These are phyloP conservation scores for Stramonita haemastoma DNA, from an alignment of 2,888 invertebrate species.

Conservation along the genomic window DNA sequence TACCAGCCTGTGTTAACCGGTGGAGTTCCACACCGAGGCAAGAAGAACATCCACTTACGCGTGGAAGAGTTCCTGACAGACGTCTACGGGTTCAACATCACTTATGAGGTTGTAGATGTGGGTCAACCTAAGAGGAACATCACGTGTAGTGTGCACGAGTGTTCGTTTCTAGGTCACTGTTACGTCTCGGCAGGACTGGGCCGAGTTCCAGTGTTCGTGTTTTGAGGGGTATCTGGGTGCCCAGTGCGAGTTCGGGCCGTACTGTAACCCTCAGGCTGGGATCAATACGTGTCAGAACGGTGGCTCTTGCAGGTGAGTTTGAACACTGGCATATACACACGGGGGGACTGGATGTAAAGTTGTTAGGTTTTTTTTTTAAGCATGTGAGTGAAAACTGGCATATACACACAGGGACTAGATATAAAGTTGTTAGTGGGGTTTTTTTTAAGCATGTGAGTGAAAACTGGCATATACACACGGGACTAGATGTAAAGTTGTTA, in stretches of 20 bases:
- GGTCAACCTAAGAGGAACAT: constrained; percentile 56
- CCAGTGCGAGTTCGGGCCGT: constrained; percentile 88
- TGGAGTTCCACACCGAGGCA: constrained; percentile 84
- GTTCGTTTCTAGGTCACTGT: constrained; percentile 91
- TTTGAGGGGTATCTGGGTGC: constrained; percentile 88
- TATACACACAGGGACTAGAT: too few relatives aligned
- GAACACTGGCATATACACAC: background rate
- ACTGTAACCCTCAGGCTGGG: constrained; percentile 84
- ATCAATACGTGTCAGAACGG: constrained; percentile 86
- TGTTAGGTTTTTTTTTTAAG: background rate
- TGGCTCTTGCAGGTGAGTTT: constrained; percentile 88
- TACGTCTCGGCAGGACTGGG: constrained; percentile 84
- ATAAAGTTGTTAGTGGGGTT: too few relatives aligned
- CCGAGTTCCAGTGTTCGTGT: constrained; percentile 87
- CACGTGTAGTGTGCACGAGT: constrained; percentile 87
- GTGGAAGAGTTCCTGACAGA: constrained; percentile 88
- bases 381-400: too few relatives aligned
- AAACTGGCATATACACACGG: too few relatives aligned
- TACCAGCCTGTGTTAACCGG: constrained; percentile 86
- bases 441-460: too few relatives aligned
- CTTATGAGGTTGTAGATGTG: constrained; percentile 86
- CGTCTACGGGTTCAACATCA: constrained; percentile 94
- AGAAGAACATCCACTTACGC: constrained; percentile 84
- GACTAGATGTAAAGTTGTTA: too few relatives aligned
- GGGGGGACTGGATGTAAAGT: background rate